Percentiles rank a stretch among this genome's conserved stretches.
These are phyloP conservation scores for Sardina pilchardus DNA, from an alignment of 2,113 vertebrate genomes.

Conservation along the genomic window DNA sequence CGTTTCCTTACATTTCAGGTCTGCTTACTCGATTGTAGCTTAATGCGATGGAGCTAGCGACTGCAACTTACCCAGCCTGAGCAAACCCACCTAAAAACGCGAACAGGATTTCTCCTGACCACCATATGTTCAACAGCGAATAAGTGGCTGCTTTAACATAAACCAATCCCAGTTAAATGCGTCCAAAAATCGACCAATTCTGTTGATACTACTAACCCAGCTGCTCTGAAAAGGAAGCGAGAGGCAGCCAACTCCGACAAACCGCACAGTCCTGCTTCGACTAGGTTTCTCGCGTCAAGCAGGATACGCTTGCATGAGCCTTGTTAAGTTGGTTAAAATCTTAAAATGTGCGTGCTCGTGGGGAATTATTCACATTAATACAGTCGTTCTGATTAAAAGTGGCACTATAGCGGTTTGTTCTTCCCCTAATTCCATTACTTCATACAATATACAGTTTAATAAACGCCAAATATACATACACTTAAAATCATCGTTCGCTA, in stretches of 20 bases:
- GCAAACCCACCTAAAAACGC: background rate
- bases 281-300: background rate
- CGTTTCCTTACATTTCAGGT: background rate
- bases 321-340: background rate
- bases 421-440: background rate
- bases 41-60: background rate
- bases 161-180: background rate
- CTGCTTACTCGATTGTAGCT: background rate
- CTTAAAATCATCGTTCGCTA: background rate
- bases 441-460: background rate
- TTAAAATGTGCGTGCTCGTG: background rate
- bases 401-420: background rate
- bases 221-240: background rate
- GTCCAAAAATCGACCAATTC: background rate
- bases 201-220: background rate
- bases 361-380: background rate
- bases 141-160: background rate
- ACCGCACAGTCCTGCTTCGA: background rate
- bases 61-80: background rate
- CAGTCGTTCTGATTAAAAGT: background rate
- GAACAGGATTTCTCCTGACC: background rate
- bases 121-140: background rate
- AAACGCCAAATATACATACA: background rate
- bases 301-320: constrained; percentile 16
- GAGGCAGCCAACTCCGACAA: background rate